Evolutionary conservation across 2,113 vertebrate genomes (phyloP), one percentile per base, ranked within the genome.

Genomic region (Cochlearius cochlearius): DNA sequence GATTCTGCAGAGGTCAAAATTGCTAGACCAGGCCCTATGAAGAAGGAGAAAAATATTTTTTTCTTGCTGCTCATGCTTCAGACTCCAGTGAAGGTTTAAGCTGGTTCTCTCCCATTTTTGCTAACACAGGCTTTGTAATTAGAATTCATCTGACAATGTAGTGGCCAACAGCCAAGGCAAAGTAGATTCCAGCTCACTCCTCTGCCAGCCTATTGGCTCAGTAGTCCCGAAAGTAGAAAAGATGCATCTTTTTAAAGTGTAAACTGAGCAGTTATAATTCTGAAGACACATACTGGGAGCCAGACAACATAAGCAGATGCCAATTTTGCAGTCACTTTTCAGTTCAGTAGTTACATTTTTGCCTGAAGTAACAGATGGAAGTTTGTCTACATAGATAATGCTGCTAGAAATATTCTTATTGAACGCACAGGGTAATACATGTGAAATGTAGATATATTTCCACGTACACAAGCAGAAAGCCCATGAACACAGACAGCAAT

Each of bases 251-350:
- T 95, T 86, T 73, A 67, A 91, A 86, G 82, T 86, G 71, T 83
- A 83, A 96, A 95, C 92, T 94, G 91, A 97, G 94, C 90, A 96
- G 92, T 72, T 95, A 58, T 29, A 56, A 94, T 83, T 94, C 49
- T 5, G 71, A 79, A 97, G 93, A 94, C 76, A 52, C 6, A 6
- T 75, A 73, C 62, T 55, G 73, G 71, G 89, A 96, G 91, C 71
- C 95, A 95, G 96, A 93, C 94, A 95, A 79, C 74, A 92, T 60
- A 88, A 96, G 71, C 89, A 94, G 97, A 93, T 94, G 97, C 94
- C 96, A 95, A 91, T 92, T 97, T 74, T 93, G 85, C 81, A 94
- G 78, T 94, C 90, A 88, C 91, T 97, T 97, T 93, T 97, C 91
- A 96, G 81, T 90, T 97, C 93, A 80, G 78, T 83, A 91, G 94